Conservation (phyloP, 2,113 vertebrate species). For the Tursiops truncatus region DNA sequence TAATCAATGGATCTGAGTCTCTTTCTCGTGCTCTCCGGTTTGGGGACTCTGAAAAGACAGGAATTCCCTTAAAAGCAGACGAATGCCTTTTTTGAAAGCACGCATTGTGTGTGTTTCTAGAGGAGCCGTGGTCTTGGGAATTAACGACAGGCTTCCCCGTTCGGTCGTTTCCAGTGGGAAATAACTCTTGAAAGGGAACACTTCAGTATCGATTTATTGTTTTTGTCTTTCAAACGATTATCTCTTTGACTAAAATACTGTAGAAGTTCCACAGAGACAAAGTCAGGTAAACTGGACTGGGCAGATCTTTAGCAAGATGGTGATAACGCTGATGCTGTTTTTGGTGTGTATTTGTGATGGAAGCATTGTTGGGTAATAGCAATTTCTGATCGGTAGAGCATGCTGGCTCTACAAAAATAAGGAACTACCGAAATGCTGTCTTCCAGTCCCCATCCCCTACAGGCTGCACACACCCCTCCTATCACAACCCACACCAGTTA, state of each 20-base stretch:
- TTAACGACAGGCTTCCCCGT: slow-evolving; percentile 66
- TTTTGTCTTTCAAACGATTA: slow-evolving; percentile 75
- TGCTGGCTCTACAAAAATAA: slow-evolving; percentile 72
- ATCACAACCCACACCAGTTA: slow-evolving; percentile 7
- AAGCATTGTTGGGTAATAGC: slow-evolving; percentile 78
- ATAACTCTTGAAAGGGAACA: slow-evolving; percentile 73
- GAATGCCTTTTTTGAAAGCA: slow-evolving; percentile 65
- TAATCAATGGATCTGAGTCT: slow-evolving; percentile 62
- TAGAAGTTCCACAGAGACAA: slow-evolving; percentile 73
- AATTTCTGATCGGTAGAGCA: slow-evolving; percentile 77
- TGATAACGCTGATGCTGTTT: slow-evolving; percentile 69
- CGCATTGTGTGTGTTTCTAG: slow-evolving; percentile 68
- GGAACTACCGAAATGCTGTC: slow-evolving; percentile 62
- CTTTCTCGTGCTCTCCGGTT: slow-evolving; percentile 61
- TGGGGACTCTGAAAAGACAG: slow-evolving; percentile 81
- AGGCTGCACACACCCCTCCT: not conserved
- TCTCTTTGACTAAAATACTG: slow-evolving; percentile 70
- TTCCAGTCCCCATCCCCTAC: slow-evolving; percentile 37
- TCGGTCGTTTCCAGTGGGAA: slow-evolving; percentile 69
- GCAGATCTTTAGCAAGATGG: slow-evolving; percentile 62
- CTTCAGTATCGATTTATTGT: slow-evolving; percentile 78
- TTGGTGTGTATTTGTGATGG: slow-evolving; percentile 68
- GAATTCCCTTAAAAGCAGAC: slow-evolving; percentile 72
- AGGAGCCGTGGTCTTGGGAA: slow-evolving; percentile 62
- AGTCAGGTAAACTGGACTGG: slow-evolving; percentile 70